phyloP scores from a whole-genome alignment of 2,113 vertebrate species.

The Isichthys henryi region DNA sequence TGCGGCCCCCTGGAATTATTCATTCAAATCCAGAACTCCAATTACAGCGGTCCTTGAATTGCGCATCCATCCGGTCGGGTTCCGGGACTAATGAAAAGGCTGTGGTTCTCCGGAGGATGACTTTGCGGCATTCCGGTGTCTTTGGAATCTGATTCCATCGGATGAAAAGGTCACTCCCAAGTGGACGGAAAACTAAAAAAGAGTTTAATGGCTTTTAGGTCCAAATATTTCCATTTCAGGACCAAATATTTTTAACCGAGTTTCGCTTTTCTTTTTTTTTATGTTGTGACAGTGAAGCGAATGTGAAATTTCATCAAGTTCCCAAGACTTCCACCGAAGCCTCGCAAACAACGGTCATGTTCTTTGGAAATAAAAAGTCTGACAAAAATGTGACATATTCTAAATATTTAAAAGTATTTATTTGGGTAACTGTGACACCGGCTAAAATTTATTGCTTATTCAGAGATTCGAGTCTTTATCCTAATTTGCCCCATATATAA shows the following conservation, averaged over 20 bases:
- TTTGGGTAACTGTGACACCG: background rate
- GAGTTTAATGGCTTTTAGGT: background rate
- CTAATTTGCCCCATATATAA: background rate
- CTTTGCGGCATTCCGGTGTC: background rate
- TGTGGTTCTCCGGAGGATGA: background rate
- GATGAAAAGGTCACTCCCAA: background rate
- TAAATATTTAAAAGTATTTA: background rate
- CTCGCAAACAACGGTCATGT: background rate
- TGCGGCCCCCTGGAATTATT: background rate
- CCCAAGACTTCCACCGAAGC: background rate
- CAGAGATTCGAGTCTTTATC: background rate
- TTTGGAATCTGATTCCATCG: background rate
- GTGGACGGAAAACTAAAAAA: background rate
- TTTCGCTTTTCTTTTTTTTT: background rate
- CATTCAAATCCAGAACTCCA: conserved; percentile 10
- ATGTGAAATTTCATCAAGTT: background rate
- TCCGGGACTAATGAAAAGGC: background rate
- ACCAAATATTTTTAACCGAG: background rate
- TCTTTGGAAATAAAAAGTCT: background rate
- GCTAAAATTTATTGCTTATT: background rate
- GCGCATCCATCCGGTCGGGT: background rate
- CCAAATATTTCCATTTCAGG: background rate
- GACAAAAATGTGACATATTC: background rate
- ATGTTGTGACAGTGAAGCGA: background rate
- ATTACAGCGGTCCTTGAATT: background rate